A percentile compares a stretch with the other conserved stretches of the same genome.
phyloP scores from a whole-genome alignment of 2,113 vertebrate species.

The Diadophis punctatus region DNA sequence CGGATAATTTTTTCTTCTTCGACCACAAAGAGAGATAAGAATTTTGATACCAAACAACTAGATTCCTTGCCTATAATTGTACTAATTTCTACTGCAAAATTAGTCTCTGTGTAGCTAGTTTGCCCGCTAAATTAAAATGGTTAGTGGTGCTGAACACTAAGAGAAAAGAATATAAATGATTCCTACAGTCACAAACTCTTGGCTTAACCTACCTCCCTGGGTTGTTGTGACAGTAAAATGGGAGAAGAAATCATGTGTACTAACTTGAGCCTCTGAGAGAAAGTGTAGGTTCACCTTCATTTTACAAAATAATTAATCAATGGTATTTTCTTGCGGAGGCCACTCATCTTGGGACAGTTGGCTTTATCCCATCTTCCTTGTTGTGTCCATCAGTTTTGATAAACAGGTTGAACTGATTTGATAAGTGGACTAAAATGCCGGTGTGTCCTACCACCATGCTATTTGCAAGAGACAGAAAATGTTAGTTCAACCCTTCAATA shows the following conservation, averaged over 20 bases:
- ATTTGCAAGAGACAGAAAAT: background rate
- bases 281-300: background rate
- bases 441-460: background rate
- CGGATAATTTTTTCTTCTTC: background rate
- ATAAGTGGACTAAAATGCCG: background rate
- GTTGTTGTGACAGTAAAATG: background rate
- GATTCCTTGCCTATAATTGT: background rate
- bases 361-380: background rate
- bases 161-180: background rate
- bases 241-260: background rate
- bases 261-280: background rate
- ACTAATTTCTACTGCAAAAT: background rate
- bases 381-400: background rate
- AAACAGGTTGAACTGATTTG: background rate
- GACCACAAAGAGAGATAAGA: background rate
- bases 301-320: background rate
- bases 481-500: background rate
- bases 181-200: background rate
- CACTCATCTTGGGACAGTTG: background rate
- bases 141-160: background rate
- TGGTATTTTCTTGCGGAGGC: background rate
- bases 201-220: background rate
- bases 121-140: background rate
- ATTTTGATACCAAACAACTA: background rate
- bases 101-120: background rate